Base-by-base conservation (phyloP, 2,113 vertebrate genomes). In the Cryptomyrus ogoouensis region DNA sequence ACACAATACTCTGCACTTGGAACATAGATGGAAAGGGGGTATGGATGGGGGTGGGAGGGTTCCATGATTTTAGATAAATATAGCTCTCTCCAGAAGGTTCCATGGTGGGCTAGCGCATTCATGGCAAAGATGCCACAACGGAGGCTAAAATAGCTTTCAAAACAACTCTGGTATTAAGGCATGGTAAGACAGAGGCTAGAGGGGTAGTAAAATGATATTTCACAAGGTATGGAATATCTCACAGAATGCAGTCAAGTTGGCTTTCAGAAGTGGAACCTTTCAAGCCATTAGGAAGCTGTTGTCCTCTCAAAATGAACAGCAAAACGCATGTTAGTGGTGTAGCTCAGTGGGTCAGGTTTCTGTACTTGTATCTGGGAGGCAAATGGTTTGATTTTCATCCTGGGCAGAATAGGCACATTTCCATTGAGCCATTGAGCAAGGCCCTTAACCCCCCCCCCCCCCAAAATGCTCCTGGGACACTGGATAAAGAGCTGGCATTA, bases 141-240 rank as follows among this genome's bases (percentile, higher is more conserved):
- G 70, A 77, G 13, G 5, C 70, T 35, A 39, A 77, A 77, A 77
- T 77, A 84, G 80, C 80, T 84, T 47, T 84, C 80, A 84, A 84
- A 84, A 84, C 80, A 84, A 84, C 42, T 84, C 7, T 44, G 39
- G 80, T 15, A 83, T 83, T 21, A 83, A 83, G 80, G 17, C 21
- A 46, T 44, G 80, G 27, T 5, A 24, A 83, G 80, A 83, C 35
- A 44, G 77, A 21, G 77, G 31, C 21, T 46, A 24, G 80, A 17
- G 80, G 80, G 4, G 80, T 21, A 39, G 0, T 83, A 44, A 44
- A 83, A 83, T 44, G 1, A 83, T 35, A 83, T 44, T 83, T 84
- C 80, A 84, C 62, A 84, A 84, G 80, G 80, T 42, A 47, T 42
- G 44, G 80, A 84, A 84, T 83, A 83, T 83, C 42, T 44, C 77